Percentiles rank a stretch among this genome's conserved stretches.
phyloP scores from a whole-genome alignment of 2,888 invertebrate species.

The Nephrotoma flavescens region DNA sequence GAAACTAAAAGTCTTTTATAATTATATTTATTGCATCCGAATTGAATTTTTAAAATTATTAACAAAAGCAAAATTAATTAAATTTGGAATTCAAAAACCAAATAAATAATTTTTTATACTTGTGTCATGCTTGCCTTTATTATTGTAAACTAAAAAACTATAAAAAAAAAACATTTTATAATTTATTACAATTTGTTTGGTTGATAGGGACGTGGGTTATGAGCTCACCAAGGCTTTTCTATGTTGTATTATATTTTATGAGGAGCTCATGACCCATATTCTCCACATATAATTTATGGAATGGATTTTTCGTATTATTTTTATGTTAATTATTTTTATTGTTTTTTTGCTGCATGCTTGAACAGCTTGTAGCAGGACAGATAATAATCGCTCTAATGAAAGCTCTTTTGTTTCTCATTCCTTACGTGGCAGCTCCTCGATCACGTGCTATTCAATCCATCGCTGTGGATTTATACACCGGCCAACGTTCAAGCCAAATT shows the following conservation, averaged over 20 bases:
- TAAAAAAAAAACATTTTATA: not conserved
- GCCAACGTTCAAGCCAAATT: conserved; percentile 88
- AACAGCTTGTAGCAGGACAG: conserved; percentile 38
- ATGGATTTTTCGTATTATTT: not conserved
- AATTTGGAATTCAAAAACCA: not conserved
- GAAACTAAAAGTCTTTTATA: not conserved
- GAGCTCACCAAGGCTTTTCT: not conserved
- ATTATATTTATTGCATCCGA: not conserved
- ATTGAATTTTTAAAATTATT: not conserved
- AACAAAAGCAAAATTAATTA: not conserved
- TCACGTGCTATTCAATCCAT: conserved; percentile 98
- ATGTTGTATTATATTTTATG: not conserved
- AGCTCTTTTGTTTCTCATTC: conserved; percentile 84
- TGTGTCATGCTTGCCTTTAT: not conserved
- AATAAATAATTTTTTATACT: not conserved
- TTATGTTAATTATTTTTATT: not conserved
- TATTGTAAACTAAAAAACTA: not conserved
- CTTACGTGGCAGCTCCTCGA: conserved; percentile 93
- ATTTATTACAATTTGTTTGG: not conserved
- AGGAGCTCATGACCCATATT: not conserved
- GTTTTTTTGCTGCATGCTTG: conserved; percentile 20
- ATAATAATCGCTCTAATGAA: conserved; percentile 42
- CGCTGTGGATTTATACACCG: conserved; percentile 96
- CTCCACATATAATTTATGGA: not conserved
- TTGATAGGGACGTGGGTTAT: not conserved